Percentiles rank a stretch among this genome's conserved stretches.
These are phyloP conservation scores for Carlito syrichta DNA, from an alignment of 2,113 vertebrate species.

Conservation along the genomic window DNA sequence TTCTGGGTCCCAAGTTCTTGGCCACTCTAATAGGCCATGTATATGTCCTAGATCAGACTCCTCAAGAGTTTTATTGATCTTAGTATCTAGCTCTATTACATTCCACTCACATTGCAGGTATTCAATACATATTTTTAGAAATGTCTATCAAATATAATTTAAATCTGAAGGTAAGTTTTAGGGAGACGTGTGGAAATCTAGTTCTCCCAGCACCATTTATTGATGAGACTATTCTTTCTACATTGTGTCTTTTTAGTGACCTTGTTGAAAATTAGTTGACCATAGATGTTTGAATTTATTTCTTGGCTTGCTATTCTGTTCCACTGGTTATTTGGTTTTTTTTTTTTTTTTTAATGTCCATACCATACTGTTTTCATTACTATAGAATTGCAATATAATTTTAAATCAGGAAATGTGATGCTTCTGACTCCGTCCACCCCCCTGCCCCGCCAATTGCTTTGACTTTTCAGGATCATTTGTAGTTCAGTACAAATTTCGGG, in stretches of 20 bases:
- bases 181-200: too few species aligned
- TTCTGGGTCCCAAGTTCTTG: not conserved
- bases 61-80: not conserved
- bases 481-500: not conserved
- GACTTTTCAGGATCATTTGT: not conserved
- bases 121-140: not conserved
- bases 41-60: not conserved
- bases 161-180: conserved; percentile 36
- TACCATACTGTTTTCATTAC: not conserved
- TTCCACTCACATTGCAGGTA: not conserved
- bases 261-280: not conserved
- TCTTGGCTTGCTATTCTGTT: not conserved
- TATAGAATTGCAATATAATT: not conserved
- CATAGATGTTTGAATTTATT: not conserved
- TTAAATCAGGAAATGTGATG: not conserved
- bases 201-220: not conserved
- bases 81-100: not conserved
- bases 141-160: not conserved
- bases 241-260: not conserved
- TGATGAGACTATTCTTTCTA: not conserved
- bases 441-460: not conserved
- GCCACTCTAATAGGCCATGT: not conserved
- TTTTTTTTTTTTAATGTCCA: not conserved
- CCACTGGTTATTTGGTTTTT: not conserved
- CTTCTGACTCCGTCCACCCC: not conserved